phyloP scores from a whole-genome alignment of 1,140 invertebrate genomes.

The Ruditapes philippinarum region DNA sequence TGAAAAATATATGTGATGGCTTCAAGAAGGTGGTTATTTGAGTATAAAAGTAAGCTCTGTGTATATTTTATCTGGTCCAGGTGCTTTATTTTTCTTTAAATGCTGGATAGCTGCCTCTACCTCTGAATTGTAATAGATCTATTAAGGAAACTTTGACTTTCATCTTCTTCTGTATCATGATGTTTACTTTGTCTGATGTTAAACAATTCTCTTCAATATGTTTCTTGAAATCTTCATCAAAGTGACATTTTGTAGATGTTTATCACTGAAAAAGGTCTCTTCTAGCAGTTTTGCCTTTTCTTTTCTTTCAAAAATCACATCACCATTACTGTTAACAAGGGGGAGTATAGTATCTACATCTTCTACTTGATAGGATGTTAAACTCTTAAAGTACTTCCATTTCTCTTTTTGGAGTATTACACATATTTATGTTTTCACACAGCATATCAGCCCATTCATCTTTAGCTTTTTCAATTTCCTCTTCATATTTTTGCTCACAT shows the following conservation, averaged over 20 bases:
- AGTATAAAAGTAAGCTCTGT: background rate
- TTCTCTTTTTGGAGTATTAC: background rate
- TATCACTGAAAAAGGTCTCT: background rate
- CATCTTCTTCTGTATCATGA: too few species aligned
- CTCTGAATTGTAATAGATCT: background rate
- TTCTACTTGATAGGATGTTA: background rate
- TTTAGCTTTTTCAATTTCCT: background rate
- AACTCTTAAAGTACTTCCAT: background rate
- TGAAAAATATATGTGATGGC: background rate
- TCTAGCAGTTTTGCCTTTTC: background rate
- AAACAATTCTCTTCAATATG: background rate
- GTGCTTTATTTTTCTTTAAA: conserved; percentile 4
- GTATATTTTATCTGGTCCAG: background rate
- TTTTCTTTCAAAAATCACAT: background rate
- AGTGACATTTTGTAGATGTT: background rate
- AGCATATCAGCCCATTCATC: too few species aligned
- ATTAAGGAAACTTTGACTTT: background rate
- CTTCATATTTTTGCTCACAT: background rate
- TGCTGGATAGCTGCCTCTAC: background rate
- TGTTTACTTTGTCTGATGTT: background rate
- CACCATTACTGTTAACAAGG: background rate
- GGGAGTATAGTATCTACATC: background rate
- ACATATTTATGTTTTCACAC: too few species aligned
- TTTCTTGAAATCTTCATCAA: background rate
- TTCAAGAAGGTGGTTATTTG: background rate